Percentiles rank a stretch among this genome's conserved stretches.
phyloP scores from a whole-genome alignment of 2,888 invertebrate species.

The Scaptomyza caliginosa region DNA sequence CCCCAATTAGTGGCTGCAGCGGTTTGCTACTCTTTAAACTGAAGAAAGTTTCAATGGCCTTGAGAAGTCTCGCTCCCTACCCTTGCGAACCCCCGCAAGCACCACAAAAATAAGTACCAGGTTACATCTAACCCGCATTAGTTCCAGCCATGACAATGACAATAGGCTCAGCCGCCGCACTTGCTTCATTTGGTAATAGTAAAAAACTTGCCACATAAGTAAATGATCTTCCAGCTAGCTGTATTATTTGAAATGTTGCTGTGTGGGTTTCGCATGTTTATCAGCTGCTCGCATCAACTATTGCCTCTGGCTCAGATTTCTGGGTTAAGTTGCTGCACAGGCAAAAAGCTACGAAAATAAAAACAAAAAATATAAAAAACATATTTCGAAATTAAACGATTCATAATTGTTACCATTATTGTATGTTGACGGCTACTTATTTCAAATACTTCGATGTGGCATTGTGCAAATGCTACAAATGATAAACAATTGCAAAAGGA shows the following conservation, averaged over 20 bases:
- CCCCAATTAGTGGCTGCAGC: constrained; percentile 46
- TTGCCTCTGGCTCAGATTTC: constrained; percentile 34
- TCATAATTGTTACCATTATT: constrained; percentile 38
- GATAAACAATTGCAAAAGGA: constrained; percentile 1
- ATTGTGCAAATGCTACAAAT: constrained; percentile 7
- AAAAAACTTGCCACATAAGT: constrained; percentile 26
- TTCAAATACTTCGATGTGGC: not conserved
- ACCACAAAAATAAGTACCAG: constrained; percentile 1
- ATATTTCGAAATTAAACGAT: constrained; percentile 38
- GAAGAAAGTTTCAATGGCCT: constrained; percentile 70
- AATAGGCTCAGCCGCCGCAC: constrained; percentile 43
- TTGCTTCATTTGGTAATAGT: constrained; percentile 66
- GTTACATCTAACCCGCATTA: constrained; percentile 16
- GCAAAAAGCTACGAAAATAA: constrained; percentile 21
- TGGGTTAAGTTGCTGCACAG: constrained; percentile 62
- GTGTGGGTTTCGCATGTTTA: constrained; percentile 43
- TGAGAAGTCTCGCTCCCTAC: constrained; percentile 45
- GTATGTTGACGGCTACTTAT: constrained; percentile 4
- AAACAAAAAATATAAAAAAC: not conserved
- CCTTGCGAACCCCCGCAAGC: no score
- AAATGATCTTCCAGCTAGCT: not conserved
- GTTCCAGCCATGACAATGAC: constrained; percentile 22
- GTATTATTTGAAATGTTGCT: constrained; percentile 6
- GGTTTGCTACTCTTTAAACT: constrained; percentile 10
- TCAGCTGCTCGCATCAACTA: constrained; percentile 28